phyloP scores from a whole-genome alignment of 2,797 vertebrate species.

The Bovichtus diacanthus region DNA sequence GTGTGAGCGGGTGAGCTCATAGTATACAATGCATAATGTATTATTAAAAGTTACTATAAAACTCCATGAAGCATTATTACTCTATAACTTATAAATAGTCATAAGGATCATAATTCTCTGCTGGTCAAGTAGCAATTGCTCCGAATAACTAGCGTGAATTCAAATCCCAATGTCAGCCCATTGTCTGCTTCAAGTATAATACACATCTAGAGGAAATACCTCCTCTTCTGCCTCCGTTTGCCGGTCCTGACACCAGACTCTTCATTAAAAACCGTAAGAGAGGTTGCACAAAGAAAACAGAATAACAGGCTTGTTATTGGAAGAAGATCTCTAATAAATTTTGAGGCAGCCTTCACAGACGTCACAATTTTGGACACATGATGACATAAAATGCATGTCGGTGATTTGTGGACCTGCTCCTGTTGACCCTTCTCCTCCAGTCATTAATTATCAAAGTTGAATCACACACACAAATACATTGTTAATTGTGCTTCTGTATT shows the following conservation, averaged over 20 bases:
- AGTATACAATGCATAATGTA: slow-evolving; percentile 19
- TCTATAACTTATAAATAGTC: slow-evolving; percentile 5
- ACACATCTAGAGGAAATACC: background rate
- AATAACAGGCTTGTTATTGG: background rate
- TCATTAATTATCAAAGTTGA: no score
- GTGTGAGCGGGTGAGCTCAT: no score
- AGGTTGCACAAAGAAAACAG: background rate
- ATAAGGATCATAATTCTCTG: background rate
- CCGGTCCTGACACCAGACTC: background rate
- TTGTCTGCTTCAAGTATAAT: slow-evolving; percentile 10
- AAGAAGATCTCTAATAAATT: background rate
- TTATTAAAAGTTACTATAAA: slow-evolving; percentile 8
- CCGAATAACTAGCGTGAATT: background rate
- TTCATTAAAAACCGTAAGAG: background rate
- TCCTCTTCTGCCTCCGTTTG: no score
- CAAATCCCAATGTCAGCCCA: background rate
- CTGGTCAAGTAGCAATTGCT: slow-evolving; percentile 15
- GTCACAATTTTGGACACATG: background rate
- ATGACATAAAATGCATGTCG: background rate
- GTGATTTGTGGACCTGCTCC: background rate
- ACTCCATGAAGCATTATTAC: slow-evolving; percentile 4
- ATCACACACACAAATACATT: background rate
- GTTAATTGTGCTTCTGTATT: background rate
- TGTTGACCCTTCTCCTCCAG: background rate
- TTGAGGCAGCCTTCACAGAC: background rate